phyloP scores from a whole-genome alignment of 1,140 invertebrate genomes.

The Diorhabda carinulata region DNA sequence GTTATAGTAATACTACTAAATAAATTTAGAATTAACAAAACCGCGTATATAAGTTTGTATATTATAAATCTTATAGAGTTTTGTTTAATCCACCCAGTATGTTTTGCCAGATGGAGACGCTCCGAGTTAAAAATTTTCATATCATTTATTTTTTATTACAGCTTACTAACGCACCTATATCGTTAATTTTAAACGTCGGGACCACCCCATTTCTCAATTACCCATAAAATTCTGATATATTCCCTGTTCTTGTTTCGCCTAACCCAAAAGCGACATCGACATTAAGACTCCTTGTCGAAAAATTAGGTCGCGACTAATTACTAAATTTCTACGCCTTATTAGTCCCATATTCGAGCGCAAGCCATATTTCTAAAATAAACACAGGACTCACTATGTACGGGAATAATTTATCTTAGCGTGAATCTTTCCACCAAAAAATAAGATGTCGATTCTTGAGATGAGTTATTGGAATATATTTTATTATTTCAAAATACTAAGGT shows the following conservation, averaged over 20 bases:
- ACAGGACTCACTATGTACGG: slow-evolving; percentile 22
- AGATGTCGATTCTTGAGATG: not conserved
- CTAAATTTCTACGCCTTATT: slow-evolving; percentile 17
- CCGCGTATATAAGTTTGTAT: too few species aligned
- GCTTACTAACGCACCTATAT: too few species aligned
- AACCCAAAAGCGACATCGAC: not conserved
- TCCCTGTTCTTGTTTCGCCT: not conserved
- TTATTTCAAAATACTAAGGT: not conserved
- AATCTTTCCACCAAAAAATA: not conserved
- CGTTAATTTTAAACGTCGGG: not conserved
- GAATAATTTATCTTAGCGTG: not conserved
- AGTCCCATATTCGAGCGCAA: not conserved
- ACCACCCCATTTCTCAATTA: not conserved
- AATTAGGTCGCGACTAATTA: slow-evolving; percentile 24
- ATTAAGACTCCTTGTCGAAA: not conserved
- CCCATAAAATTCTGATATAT: not conserved
- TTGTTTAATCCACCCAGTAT: too few species aligned
- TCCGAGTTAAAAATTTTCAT: too few species aligned
- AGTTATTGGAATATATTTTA: slow-evolving; percentile 5
- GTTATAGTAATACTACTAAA: too few species aligned
- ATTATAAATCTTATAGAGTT: too few species aligned
- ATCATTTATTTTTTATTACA: too few species aligned
- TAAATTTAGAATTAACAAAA: too few species aligned
- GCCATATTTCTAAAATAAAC: slow-evolving; percentile 22
- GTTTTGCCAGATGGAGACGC: too few species aligned